phyloP scores from a whole-genome alignment of 2,113 vertebrate species.

The Anseranas semipalmata region DNA sequence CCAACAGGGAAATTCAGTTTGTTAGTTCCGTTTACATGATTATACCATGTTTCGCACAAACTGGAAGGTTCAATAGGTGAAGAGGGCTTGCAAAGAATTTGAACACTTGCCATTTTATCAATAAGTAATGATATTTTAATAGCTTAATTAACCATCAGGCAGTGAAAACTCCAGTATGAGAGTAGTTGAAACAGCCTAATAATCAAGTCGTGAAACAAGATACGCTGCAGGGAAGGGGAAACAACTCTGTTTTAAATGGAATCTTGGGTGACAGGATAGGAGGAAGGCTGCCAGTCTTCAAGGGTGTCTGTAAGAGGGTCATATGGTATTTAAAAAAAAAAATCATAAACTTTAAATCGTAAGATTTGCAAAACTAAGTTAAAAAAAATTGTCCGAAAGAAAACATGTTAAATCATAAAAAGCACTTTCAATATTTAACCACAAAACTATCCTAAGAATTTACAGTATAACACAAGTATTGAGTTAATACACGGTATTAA shows the following conservation, averaged over 20 bases:
- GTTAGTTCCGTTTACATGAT: not conserved
- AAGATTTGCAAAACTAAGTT: not conserved
- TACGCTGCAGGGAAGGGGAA: conserved; percentile 23
- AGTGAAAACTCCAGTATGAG: conserved; percentile 10
- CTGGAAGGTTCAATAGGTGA: conserved; percentile 32
- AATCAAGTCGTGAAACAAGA: conserved; percentile 39
- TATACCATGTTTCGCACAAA: not conserved
- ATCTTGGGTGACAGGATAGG: not conserved
- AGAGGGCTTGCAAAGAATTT: conserved; percentile 30
- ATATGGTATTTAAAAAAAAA: not conserved
- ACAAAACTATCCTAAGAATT: not conserved
- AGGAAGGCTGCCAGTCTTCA: not conserved
- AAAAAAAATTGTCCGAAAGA: not conserved
- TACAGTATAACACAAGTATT: not conserved
- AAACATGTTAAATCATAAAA: not conserved
- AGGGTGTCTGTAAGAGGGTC: not conserved
- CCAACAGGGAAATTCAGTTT: not conserved
- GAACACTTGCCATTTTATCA: conserved; percentile 37
- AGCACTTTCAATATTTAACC: not conserved
- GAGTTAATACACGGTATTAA: not conserved
- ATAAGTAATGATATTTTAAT: conserved; percentile 61
- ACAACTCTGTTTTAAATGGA: not conserved
- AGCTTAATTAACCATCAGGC: conserved; percentile 47
- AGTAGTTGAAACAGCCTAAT: not conserved
- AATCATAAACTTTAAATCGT: not conserved